Percentiles rank a stretch among this genome's conserved stretches.
phyloP scores from a whole-genome alignment of 2,113 vertebrate genomes.

The Tragulus kanchil region DNA sequence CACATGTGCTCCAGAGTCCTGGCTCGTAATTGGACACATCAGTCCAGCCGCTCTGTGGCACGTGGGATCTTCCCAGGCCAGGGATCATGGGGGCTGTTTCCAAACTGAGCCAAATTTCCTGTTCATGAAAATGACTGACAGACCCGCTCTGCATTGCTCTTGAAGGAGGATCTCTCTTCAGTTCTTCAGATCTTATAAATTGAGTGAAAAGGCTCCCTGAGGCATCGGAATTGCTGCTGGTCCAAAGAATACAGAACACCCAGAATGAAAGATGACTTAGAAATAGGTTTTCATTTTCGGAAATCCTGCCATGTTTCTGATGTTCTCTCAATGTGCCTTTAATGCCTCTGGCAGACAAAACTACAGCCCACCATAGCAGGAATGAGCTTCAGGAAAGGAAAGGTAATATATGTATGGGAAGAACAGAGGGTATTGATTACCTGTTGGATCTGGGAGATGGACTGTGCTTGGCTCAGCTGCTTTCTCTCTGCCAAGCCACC shows the following conservation, averaged over 20 bases:
- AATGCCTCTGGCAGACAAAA: not conserved
- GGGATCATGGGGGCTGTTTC: too few relatives aligned
- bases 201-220: constrained; percentile 11
- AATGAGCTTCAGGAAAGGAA: not conserved
- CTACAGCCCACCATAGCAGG: not conserved
- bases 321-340: not conserved
- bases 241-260: constrained; percentile 1
- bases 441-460: too few relatives aligned
- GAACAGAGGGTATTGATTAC: too few relatives aligned
- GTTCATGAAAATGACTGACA: constrained; percentile 37
- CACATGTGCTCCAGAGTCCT: too few relatives aligned
- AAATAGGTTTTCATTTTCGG: constrained; percentile 25
- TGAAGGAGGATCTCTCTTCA: constrained; percentile 1
- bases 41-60: too few relatives aligned
- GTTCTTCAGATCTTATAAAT: not conserved
- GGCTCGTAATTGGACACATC: too few relatives aligned
- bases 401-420: not conserved
- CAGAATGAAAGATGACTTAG: not conserved
- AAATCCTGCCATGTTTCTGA: constrained; percentile 43
- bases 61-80: too few relatives aligned
- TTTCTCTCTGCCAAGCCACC: too few relatives aligned
- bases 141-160: not conserved
- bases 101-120: constrained; percentile 3
- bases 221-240: not conserved
- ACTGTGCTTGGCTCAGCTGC: too few relatives aligned